Percentiles rank a stretch among this genome's conserved stretches.
Evolutionary conservation across 2,113 vertebrate genomes (phyloP).

Genomic region (Hippocampus zosterae): DNA sequence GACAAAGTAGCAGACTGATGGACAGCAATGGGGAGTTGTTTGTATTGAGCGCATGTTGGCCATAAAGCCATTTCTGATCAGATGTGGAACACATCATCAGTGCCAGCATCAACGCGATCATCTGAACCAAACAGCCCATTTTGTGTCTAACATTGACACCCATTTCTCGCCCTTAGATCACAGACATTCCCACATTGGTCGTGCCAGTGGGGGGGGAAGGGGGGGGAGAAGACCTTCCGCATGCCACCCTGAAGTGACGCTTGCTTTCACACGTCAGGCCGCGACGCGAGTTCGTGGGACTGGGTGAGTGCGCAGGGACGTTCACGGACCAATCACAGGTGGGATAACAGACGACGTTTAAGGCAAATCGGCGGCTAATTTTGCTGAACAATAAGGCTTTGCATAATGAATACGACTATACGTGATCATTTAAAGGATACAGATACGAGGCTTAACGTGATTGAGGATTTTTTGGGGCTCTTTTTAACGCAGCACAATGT

Average conservation of each 20-base stretch:
- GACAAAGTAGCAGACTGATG: background rate
- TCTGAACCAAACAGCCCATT: background rate
- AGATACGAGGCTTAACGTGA: constrained; percentile 1
- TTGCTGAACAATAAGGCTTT: background rate
- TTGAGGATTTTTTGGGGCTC: background rate
- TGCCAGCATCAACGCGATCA: background rate
- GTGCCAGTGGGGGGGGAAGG: background rate
- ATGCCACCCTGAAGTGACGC: constrained; percentile 50
- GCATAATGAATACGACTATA: background rate
- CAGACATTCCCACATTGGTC: background rate
- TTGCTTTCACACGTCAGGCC: constrained; percentile 48
- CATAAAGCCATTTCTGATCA: background rate
- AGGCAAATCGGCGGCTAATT: constrained; percentile 35
- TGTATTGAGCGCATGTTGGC: too few relatives aligned
- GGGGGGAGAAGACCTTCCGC: constrained; percentile 26
- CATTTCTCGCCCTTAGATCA: background rate
- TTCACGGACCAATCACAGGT: constrained; percentile 58
- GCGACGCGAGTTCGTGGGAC: constrained; percentile 35
- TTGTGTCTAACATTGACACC: background rate
- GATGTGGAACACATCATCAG: background rate
- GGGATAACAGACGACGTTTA: constrained; percentile 46
- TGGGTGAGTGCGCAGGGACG: constrained; percentile 43
- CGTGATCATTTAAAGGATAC: background rate
- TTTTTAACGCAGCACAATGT: background rate
- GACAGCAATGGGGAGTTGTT: background rate